Conservation (phyloP, 2,113 vertebrate genomes). For the Oriolus oriolus region DNA sequence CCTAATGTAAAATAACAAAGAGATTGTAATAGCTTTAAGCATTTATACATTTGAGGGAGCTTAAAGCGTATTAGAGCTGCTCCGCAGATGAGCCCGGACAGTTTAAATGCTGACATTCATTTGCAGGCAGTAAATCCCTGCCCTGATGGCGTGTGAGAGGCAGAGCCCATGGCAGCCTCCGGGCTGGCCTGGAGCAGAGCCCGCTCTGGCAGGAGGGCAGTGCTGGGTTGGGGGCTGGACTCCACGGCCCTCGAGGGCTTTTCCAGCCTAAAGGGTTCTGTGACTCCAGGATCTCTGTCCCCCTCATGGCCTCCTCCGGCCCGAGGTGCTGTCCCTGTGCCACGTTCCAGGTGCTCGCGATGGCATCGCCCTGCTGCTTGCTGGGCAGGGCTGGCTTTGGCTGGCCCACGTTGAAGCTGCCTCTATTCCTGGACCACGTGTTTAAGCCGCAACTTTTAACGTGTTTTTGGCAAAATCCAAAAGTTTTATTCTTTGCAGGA, state of each 20-base stretch:
- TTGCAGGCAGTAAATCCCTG: slow-evolving; percentile 32
- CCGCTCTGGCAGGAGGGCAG: neutral
- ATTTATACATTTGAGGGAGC: slow-evolving; percentile 17
- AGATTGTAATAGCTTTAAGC: slow-evolving; percentile 52
- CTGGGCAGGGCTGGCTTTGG: neutral
- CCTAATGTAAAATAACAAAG: slow-evolving; percentile 37
- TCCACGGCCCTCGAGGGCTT: neutral
- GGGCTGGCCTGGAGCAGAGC: neutral
- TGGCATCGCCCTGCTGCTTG: fast-evolving
- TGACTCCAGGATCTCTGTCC: neutral
- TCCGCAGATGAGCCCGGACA: neutral
- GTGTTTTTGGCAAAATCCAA: neutral
- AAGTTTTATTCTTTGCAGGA: neutral
- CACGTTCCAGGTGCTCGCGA: neutral
- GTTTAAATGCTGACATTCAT: slow-evolving; percentile 2
- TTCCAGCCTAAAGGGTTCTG: neutral
- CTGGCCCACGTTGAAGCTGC: neutral
- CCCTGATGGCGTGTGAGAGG: neutral
- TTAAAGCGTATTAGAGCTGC: slow-evolving; percentile 41
- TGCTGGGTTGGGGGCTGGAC: neutral
- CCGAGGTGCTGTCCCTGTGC: neutral
- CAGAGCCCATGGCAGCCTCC: neutral
- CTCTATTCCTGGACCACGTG: fast-evolving
- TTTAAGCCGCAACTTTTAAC: neutral
- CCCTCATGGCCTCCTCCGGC: neutral